Evolutionary conservation across 2,888 invertebrate genomes (phyloP).

Genomic region (Spodoptera picta): DNA sequence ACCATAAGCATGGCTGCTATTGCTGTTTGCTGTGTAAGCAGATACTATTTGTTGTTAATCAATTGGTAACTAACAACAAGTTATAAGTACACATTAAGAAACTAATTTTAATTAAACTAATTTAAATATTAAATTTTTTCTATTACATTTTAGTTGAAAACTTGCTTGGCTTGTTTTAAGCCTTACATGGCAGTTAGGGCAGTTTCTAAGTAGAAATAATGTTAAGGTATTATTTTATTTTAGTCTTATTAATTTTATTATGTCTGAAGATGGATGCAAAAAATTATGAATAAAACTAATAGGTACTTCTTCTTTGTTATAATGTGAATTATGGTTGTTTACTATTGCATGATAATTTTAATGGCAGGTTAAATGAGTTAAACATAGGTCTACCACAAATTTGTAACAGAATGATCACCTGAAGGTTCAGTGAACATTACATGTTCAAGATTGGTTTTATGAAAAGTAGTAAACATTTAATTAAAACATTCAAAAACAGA

Average conservation of each 20-base stretch:
- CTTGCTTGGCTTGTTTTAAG: background rate
- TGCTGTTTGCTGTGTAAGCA: conserved; percentile 67
- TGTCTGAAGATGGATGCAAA: background rate
- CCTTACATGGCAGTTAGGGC: background rate
- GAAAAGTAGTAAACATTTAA: conserved; percentile 11
- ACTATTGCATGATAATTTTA: conserved; percentile 9
- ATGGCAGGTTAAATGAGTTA: conserved; percentile 24
- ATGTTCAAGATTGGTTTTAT: conserved; percentile 7
- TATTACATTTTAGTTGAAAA: background rate
- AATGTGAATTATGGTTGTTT: conserved; percentile 8
- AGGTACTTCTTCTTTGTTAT: background rate
- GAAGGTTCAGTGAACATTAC: conserved; percentile 10
- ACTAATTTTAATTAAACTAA: background rate
- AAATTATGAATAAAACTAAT: background rate
- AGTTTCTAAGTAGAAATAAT: conserved; percentile 4
- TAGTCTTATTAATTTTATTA: background rate
- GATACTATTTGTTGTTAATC: conserved; percentile 56
- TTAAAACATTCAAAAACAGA: conserved; percentile 9
- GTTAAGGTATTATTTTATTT: conserved; percentile 5
- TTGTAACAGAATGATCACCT: conserved; percentile 10
- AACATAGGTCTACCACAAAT: background rate
- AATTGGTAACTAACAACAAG: conserved; percentile 61
- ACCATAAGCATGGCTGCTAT: conserved; percentile 64
- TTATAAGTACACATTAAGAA: conserved; percentile 17
- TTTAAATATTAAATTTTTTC: background rate